Base-by-base conservation (phyloP, 1,140 invertebrate species). In the Notospermus geniculatus region DNA sequence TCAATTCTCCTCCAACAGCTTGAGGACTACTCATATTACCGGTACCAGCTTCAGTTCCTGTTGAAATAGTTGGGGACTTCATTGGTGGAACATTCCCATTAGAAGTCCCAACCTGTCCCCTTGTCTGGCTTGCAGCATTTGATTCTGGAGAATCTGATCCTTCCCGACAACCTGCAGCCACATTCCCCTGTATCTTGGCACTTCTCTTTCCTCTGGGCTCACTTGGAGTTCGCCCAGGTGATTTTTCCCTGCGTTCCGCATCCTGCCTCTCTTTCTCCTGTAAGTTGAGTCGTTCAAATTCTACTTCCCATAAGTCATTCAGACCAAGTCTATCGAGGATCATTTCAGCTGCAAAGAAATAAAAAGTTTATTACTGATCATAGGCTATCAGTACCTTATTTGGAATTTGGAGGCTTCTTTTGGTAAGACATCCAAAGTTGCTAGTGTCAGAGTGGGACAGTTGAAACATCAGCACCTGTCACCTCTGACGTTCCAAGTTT, bases 261-360 rank as follows among this genome's bases (percentile, higher is more conserved):
- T 43, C 55, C 19, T 25, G 23, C 29, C 19, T 46, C n/a, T 53
- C 60, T 55, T 27, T 50, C 60, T 67, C 23, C 46, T 80, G 76
- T 41, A 64, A 15, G 2, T 64, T 62, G 30, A 78, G 39, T 27
- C 53, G 53, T 50, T 56, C 54, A 53, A 70, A 41, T 64, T 81
- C 79, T 45, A 71, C 64, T 55, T 74, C 65, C 54, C 74, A 65
- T 25, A 85, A 55, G 57, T 83, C 73, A 36, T 70, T 56, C 27
- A 84, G 71, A 23, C 71, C 69, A 25, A 85, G 72, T 58, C 72
- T 74, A 55, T 71, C 71, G 28, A 84, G 72, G 41, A 84, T 76
- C 59, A 76, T 66, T 64, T 80, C 70, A 65, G 73, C 82, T 84
- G 69, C 2, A 78, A 80, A 70, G 67, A 69, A 62, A 62, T 50